Percentiles rank a stretch among this genome's conserved stretches.
phyloP scores from a whole-genome alignment of 1,140 invertebrate genomes.

The Drosophila nebulosa region DNA sequence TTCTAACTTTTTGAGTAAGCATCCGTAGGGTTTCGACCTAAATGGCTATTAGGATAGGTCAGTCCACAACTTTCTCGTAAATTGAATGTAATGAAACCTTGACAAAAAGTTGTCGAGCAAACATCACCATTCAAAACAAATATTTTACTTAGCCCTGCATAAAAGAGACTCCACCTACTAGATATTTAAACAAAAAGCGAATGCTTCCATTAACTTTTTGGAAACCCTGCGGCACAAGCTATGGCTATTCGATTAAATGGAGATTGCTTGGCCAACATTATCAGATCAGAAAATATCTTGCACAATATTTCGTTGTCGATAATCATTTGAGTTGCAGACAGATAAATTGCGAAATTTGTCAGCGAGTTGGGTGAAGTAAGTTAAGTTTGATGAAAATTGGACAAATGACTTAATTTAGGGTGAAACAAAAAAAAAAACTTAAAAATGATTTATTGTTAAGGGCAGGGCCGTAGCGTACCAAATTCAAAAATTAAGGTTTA shows the following conservation, averaged over 20 bases:
- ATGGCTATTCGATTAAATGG: not conserved
- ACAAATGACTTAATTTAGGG: not conserved
- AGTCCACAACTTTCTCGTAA: not conserved
- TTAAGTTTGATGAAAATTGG: not conserved
- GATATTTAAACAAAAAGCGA: not conserved
- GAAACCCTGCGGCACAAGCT: not conserved
- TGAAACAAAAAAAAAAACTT: not conserved
- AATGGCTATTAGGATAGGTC: no score
- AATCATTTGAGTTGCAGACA: not conserved
- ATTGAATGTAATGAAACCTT: not conserved
- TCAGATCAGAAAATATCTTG: not conserved
- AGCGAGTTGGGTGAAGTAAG: not conserved
- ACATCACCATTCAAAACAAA: constrained; percentile 33
- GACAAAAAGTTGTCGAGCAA: not conserved
- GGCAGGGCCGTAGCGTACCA: not conserved
- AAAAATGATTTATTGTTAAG: not conserved
- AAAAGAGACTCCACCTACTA: not conserved
- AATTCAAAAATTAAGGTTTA: not conserved
- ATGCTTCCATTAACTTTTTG: constrained; percentile 31
- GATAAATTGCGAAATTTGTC: not conserved
- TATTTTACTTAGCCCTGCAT: constrained; percentile 51
- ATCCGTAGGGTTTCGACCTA: no score
- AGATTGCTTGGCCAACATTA: not conserved
- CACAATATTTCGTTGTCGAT: not conserved
- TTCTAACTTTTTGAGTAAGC: no score